Percentiles rank a stretch among this genome's conserved stretches.
These are phyloP conservation scores for Tetropium fuscum DNA, from an alignment of 2,888 invertebrate genomes.

Conservation along the genomic window DNA sequence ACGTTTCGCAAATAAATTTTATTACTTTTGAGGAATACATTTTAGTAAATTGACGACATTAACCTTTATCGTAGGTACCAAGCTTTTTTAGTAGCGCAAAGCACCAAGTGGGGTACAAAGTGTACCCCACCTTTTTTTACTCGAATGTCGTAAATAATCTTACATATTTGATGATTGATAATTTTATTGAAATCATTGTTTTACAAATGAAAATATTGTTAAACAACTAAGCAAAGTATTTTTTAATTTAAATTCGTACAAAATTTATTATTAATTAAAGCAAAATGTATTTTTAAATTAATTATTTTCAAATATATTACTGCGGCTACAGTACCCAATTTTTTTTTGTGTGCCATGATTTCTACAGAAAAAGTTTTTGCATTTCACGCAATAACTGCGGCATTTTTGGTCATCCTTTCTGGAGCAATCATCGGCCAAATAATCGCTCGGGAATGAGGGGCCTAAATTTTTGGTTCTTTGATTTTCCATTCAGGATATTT, in stretches of 20 bases:
- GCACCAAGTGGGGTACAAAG: too few species aligned
- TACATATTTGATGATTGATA: not conserved
- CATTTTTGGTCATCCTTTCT: not conserved
- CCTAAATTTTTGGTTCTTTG: too few species aligned
- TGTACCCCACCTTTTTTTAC: too few species aligned
- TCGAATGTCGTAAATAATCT: not conserved
- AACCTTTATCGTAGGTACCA: too few species aligned
- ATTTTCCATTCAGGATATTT: too few species aligned
- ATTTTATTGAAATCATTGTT: not conserved
- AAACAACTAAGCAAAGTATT: not conserved
- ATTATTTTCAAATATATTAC: too few species aligned
- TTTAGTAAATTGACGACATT: slow-evolving; percentile 18
- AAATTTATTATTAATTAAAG: too few species aligned
- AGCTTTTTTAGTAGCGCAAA: too few species aligned
- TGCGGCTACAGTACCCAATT: too few species aligned
- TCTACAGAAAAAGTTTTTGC: not conserved
- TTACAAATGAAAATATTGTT: not conserved
- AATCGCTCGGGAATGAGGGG: too few species aligned
- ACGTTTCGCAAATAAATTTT: slow-evolving; percentile 18
- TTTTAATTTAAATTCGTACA: too few species aligned
- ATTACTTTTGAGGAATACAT: slow-evolving; percentile 10
- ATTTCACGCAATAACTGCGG: not conserved
- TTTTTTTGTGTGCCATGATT: not conserved
- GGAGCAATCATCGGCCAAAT: not conserved
- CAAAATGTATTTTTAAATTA: too few species aligned